Evolutionary conservation across 2,797 vertebrate genomes (phyloP).

Genomic region (Natrix natrix): DNA sequence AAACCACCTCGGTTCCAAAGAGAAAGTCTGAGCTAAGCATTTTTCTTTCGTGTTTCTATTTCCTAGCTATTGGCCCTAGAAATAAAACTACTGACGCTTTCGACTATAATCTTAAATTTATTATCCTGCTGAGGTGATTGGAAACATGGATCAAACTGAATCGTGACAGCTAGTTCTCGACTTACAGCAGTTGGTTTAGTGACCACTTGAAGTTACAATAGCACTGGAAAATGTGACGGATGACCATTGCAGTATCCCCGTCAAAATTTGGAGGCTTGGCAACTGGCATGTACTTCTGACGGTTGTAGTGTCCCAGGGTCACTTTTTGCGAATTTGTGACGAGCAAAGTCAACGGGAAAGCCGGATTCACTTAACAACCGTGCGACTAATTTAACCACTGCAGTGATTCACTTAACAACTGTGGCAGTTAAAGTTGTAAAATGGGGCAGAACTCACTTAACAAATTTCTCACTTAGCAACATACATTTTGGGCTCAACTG

Average conservation of each 20-base stretch:
- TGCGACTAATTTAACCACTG: too few species aligned
- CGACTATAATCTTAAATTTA: not conserved
- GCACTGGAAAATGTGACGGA: not conserved
- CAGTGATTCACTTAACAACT: too few species aligned
- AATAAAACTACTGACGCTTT: not conserved
- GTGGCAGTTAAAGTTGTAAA: too few species aligned
- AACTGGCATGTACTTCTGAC: not conserved
- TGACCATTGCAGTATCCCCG: not conserved
- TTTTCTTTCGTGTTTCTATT: not conserved
- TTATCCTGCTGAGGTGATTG: not conserved
- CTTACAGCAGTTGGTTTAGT: not conserved
- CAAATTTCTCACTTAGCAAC: too few species aligned
- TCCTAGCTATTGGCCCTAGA: not conserved
- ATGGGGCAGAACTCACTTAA: too few species aligned
- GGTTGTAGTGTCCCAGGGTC: not conserved
- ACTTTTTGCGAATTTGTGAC: not conserved
- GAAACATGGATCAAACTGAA: not conserved
- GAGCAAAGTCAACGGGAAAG: too few species aligned
- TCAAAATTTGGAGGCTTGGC: not conserved
- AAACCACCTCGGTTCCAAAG: conserved; percentile 8
- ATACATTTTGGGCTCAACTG: too few species aligned
- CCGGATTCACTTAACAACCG: too few species aligned
- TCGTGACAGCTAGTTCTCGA: not conserved
- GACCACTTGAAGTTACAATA: not conserved
- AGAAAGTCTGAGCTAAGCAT: not conserved